Base-by-base conservation (phyloP, 2,888 invertebrate genomes). In the Nomada fabriciana region DNA sequence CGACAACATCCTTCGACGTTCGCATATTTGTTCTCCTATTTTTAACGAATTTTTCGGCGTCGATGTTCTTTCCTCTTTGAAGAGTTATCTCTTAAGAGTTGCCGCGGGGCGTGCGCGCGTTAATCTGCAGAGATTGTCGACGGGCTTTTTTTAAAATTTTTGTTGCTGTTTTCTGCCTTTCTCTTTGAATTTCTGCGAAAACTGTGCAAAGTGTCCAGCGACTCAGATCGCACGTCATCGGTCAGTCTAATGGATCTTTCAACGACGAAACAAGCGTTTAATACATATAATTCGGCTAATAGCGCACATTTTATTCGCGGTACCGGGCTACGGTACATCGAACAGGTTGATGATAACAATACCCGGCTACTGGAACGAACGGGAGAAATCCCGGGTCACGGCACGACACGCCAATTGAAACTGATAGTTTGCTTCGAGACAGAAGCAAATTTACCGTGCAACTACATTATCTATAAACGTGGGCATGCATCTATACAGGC, bases 351-450 rank as follows among this genome's bases (percentile, higher is more conserved):
- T 78, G 72, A 72, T 63, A 61, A 64, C 57, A 57, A 76, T 72
- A 64, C 57, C 23, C 36, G 67, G 43, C 80, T 76, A 79, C 76
- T 76, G 67, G 63, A 79, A 75, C 74, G 67, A 61, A 47, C 47
- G 18, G 36, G 68, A 67, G 76, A 71, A 70, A 71, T 63, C 67
- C 18, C 36, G 43, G 59, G 50, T 75, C 71, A 60, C 50, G 76
- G 65, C 76, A 63, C 60, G 50, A 63, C 64, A 76, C 57, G 68
- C 59, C 77, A 68, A 80, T 80, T 72, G 80, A 80, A 77, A 77
- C 72, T 67, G 77, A 77, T 80, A 73, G 80, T 77, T 77, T 59
- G 57, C 52, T 60, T 57, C 61, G 25, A 43, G 60, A 65, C 68
- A 36, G 52, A 47, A 43, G 77, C 67, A 77, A 72, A 80, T 80